Base-by-base conservation (phyloP, 2,888 invertebrate species). In the Beris chalybata region DNA sequence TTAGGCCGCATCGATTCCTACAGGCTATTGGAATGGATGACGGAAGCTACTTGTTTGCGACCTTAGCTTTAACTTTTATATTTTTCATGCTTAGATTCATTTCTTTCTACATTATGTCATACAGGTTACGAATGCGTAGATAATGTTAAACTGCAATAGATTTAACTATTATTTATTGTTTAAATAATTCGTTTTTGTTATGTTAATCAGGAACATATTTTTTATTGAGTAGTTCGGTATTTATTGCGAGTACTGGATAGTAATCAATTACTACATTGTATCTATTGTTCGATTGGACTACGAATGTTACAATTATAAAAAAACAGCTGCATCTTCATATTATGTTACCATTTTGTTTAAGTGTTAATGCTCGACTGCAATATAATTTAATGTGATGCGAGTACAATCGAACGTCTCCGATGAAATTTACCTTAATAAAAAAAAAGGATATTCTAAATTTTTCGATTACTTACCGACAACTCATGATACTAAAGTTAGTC, bases 1-100 rank as follows among this genome's bases (percentile, higher is more conserved):
- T 84, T 11, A 82, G 85, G 64, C 92, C 93, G 0, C 80, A 82
- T 59, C 86, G 87, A 72, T 88, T 97, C 71, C 82, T 97, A n/a
- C 83, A 86, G 70, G 86, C 89, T 68, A 82, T 91, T 73, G 92
- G 89, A 76, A 87, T 92, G 85, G 78, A 82, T 0, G 77, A 85
- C 55, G 88, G 89, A 12, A 84, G 84, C 68, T 93, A 90, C 77
- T 84, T 85, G 72, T 75, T 85, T 29, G 89, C 89, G 66, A 83
- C 90, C 50, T 76, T 85, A 68, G 85, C 90, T 68, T 82, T 95
- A 70, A 73, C 89, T 15, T 77, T 80, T 1, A 83, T 92, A 67
- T 88, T 89, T 71, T 71, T 89, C 6, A 74, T 84, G 58, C 80
- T 92, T 54, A 85, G 90, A 71, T 74, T 88, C 43, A 74, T 83